Evolutionary conservation across 1,140 invertebrate genomes (phyloP), one percentile per base, ranked within the genome.

Genomic region (Antheraea mylitta): DNA sequence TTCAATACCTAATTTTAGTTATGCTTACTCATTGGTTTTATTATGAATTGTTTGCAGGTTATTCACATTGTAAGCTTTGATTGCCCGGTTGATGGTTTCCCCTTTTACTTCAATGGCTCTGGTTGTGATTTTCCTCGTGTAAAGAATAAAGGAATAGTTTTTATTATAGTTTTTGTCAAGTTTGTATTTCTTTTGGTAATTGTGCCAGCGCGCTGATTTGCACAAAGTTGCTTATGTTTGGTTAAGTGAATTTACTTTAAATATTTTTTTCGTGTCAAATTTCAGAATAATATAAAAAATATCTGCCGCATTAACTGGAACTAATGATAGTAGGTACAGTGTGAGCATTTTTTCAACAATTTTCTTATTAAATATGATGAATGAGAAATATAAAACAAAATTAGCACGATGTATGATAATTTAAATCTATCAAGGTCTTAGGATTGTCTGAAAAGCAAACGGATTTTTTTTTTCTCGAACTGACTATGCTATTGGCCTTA

Each of bases 21-120:
- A 58, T 68, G 68, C 76, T 80, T 79, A 78, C 75, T 80, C 81
- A 79, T 86, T 81, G 79, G 75, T 70, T 66, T 58, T 68, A 70
- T 70, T 70, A 53, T 53, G 16, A 53, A 53, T 53, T 4, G 45
- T 13, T 16, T 53, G 45, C 45, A 53, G 45, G 45, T 13, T 53
- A 53, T 53, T 53, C 45, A 53, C 45, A 53, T 53, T 13, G 11
- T 53, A 16, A 53, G 11, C 45, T 53, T 53, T 53, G 45, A 53
- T 53, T 53, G 45, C 13, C 11, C 13, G 13, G 45, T 16, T 53
- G 45, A 53, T 53, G 45, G 45, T 53, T 53, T 16, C 16, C 45
- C 16, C 45, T 53, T 53, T 53, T 16, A 53, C 16, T 53, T 6
- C 45, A 53, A 16, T 53, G 6, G 16, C 45, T n/a, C 16, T 9